Evolutionary conservation across 2,888 invertebrate species (phyloP).

Genomic region (Parnassius smintheus): DNA sequence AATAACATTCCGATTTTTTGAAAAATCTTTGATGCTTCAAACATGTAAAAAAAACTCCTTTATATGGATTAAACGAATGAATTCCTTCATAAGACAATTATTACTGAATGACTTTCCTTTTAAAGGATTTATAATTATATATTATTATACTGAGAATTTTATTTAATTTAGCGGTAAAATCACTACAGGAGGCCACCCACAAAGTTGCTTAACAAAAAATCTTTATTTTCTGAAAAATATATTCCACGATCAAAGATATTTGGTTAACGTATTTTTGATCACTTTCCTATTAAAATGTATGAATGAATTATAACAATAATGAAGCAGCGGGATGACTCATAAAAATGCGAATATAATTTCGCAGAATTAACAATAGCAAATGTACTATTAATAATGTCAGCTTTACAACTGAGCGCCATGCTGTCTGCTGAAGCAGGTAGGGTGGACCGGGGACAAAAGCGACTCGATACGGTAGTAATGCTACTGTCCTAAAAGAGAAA

Average conservation of each 20-base stretch:
- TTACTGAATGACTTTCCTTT: slow-evolving; percentile 4
- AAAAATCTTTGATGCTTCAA: too few relatives aligned
- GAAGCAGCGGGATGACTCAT: slow-evolving; percentile 39
- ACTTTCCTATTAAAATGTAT: slow-evolving; percentile 30
- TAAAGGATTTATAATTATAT: slow-evolving; percentile 3
- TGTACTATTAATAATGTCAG: slow-evolving; percentile 27
- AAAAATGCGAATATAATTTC: slow-evolving; percentile 26
- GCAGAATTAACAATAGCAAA: slow-evolving; percentile 29
- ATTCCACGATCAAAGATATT: slow-evolving; percentile 21
- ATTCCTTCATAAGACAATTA: too few relatives aligned
- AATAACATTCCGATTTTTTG: too few relatives aligned
- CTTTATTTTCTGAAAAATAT: not conserved
- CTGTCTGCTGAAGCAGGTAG: slow-evolving; percentile 18
- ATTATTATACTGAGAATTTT: slow-evolving; percentile 5
- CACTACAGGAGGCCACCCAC: slow-evolving; percentile 7
- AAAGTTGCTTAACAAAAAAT: not conserved
- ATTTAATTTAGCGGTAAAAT: slow-evolving; percentile 14
- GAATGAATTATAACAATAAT: slow-evolving; percentile 39
- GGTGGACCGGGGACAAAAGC: not conserved
- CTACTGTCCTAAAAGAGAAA: too few relatives aligned
- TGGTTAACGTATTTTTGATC: slow-evolving; percentile 20
- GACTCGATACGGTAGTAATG: not conserved
- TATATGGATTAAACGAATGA: too few relatives aligned
- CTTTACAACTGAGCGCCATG: slow-evolving; percentile 6
- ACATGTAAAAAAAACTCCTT: too few relatives aligned